Evolutionary conservation across 2,888 invertebrate genomes (phyloP).

Genomic region (Petrolisthes manimaculis): DNA sequence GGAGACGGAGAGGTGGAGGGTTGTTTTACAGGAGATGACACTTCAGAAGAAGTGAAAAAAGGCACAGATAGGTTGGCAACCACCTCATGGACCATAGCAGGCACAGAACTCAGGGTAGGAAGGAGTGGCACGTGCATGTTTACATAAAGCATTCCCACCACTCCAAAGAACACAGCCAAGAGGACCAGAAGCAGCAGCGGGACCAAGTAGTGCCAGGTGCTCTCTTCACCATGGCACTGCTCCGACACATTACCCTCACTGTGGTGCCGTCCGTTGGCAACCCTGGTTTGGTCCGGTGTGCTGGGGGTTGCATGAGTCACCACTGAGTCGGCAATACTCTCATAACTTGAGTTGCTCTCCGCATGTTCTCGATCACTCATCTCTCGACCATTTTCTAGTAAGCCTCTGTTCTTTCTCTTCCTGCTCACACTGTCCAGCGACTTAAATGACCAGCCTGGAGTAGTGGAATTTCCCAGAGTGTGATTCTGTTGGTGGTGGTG

Average conservation of each 20-base stretch:
- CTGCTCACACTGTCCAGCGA: neutral
- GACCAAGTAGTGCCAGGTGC: slow-evolving; percentile 53
- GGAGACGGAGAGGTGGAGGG: neutral
- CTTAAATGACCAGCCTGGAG: neutral
- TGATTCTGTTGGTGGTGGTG: slow-evolving; percentile 51
- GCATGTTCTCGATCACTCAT: neutral
- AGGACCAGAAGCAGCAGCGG: slow-evolving; percentile 51
- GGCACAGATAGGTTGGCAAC: slow-evolving; percentile 52
- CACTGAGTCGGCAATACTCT: slow-evolving; percentile 22
- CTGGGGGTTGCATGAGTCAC: slow-evolving; percentile 32
- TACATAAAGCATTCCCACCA: slow-evolving; percentile 47
- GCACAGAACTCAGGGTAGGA: slow-evolving; percentile 51
- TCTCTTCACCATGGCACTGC: slow-evolving; percentile 37
- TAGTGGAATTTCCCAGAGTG: slow-evolving; percentile 11
- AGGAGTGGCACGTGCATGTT: slow-evolving; percentile 56
- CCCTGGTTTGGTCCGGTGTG: slow-evolving; percentile 14
- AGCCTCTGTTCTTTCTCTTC: slow-evolving; percentile 18
- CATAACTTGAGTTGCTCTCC: slow-evolving; percentile 1
- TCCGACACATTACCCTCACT: slow-evolving; percentile 14
- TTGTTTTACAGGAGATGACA: slow-evolving; percentile 5
- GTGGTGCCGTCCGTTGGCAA: slow-evolving; percentile 55
- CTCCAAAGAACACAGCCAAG: slow-evolving; percentile 52
- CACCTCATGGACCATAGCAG: slow-evolving; percentile 38
- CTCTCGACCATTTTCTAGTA: slow-evolving; percentile 42
- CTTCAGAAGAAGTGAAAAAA: slow-evolving; percentile 37